Evolutionary conservation across 2,888 invertebrate species (phyloP), one percentile per base, ranked within the genome.

Genomic region (Drosophila mulleri): DNA sequence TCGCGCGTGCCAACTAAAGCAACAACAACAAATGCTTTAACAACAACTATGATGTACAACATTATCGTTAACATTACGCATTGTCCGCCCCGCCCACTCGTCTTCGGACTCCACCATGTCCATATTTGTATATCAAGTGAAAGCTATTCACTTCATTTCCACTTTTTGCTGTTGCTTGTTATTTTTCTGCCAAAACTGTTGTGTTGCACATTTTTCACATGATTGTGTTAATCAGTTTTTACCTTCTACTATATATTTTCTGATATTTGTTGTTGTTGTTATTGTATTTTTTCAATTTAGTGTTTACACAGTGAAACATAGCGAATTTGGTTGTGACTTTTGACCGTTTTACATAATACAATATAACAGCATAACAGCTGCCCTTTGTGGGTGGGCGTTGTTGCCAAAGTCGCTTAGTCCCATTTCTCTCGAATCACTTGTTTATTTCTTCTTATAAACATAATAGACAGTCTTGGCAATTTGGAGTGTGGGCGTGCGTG

Each of bases 211-310:
- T 75, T 84, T 89, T 89, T 85, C 85, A 82, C 88, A 85, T 80
- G 76, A 82, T 89, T 88, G 89, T 89, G 89, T 80, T 85, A 85
- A 85, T 89, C 67, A 82, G 70, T 77, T 70, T 72, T 66, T 72
- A 41, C 64, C 61, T 68, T 83, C 59, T 64, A 67, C 61, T 62
- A 14, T 37, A 39, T 59, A 20, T 39, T 39, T 9, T 48, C 56
- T 26, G 29, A 62, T 62, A 29, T 18, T 47, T 37, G 47, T 62
- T 70, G 18, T 54, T 23, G 23, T 23, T 23, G 48, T n/a, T 23
- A 47, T 42, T 66, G 52, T 18, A 47, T 63, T 67, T 58, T 54
- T 54, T 56, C 52, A 37, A 48, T 62, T 29, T 56, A 16, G 41
- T 23, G 35, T 20, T 26, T 39, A 32, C 29, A 50, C 47, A 60